A percentile compares a stretch with the other conserved stretches of the same genome.
Conservation (phyloP, 2,797 vertebrate species). For the Vireo griseus region DNA sequence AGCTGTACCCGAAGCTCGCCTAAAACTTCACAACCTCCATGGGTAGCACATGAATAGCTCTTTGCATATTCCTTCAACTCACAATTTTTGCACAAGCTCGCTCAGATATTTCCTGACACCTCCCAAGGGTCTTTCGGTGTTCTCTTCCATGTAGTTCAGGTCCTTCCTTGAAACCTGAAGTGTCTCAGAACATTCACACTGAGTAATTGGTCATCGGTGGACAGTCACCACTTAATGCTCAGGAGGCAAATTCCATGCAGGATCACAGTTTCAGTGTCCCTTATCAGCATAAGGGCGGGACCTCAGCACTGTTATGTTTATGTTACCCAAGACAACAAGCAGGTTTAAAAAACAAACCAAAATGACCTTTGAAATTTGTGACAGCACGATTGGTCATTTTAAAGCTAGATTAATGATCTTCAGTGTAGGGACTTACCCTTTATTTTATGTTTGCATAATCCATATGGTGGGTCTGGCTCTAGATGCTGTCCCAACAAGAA, state of each 20-base stretch:
- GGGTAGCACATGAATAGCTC: background rate
- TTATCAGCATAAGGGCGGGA: background rate
- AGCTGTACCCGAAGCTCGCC: accelerated
- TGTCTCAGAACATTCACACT: background rate
- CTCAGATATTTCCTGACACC: background rate
- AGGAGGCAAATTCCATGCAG: background rate
- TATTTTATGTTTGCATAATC: background rate
- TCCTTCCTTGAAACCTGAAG: background rate
- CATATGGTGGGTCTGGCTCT: background rate
- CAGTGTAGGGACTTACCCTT: background rate
- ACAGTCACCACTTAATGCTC: background rate
- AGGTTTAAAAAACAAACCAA: background rate
- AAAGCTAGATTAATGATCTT: slow-evolving; percentile 3
- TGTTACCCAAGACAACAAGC: background rate
- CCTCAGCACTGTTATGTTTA: background rate
- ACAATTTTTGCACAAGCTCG: background rate
- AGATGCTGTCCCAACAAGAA: background rate
- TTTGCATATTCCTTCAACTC: background rate
- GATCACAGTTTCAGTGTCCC: background rate
- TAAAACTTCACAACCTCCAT: background rate
- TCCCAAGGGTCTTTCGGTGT: accelerated
- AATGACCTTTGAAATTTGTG: background rate
- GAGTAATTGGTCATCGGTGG: background rate
- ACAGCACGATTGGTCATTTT: background rate
- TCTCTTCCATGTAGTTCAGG: background rate